phyloP scores from a whole-genome alignment of 2,113 vertebrate species.

The Indri indri region DNA sequence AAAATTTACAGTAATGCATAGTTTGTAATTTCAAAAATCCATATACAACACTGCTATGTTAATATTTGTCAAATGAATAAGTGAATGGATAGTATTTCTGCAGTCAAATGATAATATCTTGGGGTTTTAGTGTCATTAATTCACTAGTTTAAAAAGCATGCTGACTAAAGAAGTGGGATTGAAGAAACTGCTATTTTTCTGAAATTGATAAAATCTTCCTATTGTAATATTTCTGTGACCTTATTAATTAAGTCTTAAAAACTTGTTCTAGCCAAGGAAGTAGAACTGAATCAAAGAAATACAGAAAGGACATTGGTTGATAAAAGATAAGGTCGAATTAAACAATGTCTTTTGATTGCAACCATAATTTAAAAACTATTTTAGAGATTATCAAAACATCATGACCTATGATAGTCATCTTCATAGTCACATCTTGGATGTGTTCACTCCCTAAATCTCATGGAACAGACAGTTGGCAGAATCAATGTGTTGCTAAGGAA shows the following conservation, averaged over 20 bases:
- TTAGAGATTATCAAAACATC: not conserved
- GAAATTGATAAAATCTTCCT: not conserved
- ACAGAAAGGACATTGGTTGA: not conserved
- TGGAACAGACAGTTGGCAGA: not conserved
- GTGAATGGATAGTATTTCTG: not conserved
- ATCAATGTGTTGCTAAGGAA: conserved; percentile 44
- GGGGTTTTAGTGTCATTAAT: not conserved
- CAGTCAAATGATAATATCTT: not conserved
- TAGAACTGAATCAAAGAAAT: conserved; percentile 38
- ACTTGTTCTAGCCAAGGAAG: conserved; percentile 3
- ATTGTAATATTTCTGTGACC: not conserved
- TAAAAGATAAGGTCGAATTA: not conserved
- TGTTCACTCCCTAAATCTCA: not conserved
- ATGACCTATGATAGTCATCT: not conserved
- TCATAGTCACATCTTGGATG: not conserved
- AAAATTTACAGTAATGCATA: not conserved
- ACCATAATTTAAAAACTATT: conserved; percentile 1
- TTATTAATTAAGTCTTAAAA: conserved; percentile 23
- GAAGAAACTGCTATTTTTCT: not conserved
- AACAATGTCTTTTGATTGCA: not conserved
- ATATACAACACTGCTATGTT: not conserved
- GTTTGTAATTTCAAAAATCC: not conserved
- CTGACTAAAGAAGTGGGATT: not conserved
- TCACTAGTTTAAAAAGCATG: not conserved
- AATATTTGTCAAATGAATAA: not conserved